Evolutionary conservation across 2,888 invertebrate species (phyloP).

Genomic region (Heliconius ismenius): DNA sequence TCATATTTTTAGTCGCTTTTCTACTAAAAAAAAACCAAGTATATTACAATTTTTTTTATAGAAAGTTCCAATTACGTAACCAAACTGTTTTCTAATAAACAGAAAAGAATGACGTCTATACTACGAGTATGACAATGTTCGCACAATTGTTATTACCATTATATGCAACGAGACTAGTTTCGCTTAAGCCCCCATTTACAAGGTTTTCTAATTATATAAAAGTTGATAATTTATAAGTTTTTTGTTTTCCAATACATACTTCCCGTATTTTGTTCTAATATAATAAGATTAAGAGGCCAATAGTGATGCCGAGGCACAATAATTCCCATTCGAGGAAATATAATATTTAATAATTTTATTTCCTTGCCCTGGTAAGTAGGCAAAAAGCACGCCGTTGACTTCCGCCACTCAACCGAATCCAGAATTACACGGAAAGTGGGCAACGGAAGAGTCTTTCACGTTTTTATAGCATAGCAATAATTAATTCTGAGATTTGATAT

Average conservation of each 20-base stretch:
- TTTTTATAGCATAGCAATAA: background rate
- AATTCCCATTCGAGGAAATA: background rate
- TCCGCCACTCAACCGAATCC: too few relatives aligned
- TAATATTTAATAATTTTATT: too few relatives aligned
- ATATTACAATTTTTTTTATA: background rate
- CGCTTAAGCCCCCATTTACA: slow-evolving; percentile 28
- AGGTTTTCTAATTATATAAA: slow-evolving; percentile 30
- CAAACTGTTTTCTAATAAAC: slow-evolving; percentile 1
- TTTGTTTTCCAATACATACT: background rate
- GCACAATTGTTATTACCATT: slow-evolving; percentile 18
- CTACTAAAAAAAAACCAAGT: too few relatives aligned
- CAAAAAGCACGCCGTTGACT: too few relatives aligned
- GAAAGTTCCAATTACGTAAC: slow-evolving; percentile 8
- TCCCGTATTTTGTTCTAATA: background rate
- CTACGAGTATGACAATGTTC: background rate
- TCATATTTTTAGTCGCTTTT: too few relatives aligned
- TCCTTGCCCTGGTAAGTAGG: too few relatives aligned
- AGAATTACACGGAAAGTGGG: too few relatives aligned
- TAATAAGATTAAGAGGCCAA: background rate
- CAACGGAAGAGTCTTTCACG: background rate
- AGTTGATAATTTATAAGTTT: background rate
- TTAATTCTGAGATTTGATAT: background rate
- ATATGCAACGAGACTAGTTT: slow-evolving; percentile 14
- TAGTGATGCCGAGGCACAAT: too few relatives aligned
- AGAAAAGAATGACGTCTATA: slow-evolving; percentile 3